Percentiles rank a stretch among this genome's conserved stretches.
phyloP scores from a whole-genome alignment of 2,888 invertebrate genomes.

The Clusia tigrina region DNA sequence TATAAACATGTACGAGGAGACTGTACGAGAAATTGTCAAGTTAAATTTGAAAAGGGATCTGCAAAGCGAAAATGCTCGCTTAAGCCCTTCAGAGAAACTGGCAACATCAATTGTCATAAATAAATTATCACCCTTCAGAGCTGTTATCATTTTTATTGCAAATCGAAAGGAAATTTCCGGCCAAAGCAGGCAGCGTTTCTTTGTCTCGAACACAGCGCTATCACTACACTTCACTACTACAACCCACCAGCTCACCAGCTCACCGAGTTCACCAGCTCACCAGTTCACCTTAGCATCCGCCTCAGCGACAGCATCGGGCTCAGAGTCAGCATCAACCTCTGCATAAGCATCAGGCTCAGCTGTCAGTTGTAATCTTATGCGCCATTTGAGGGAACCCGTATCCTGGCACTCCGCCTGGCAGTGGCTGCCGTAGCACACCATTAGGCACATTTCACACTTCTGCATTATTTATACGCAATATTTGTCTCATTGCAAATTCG shows the following conservation, averaged over 20 bases:
- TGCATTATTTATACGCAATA: slow-evolving; percentile 53
- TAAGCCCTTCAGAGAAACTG: too few relatives aligned
- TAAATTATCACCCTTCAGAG: not conserved
- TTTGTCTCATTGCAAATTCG: slow-evolving; percentile 39
- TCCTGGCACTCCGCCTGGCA: not conserved
- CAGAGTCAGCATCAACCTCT: too few relatives aligned
- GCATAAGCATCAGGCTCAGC: slow-evolving; percentile 44
- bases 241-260: too few relatives aligned
- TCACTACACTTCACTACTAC: too few relatives aligned
- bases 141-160: slow-evolving; percentile 7
- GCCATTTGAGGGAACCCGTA: slow-evolving; percentile 41
- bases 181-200: too few relatives aligned
- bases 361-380: slow-evolving; percentile 53
- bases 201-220: too few relatives aligned
- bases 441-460: slow-evolving; percentile 56
- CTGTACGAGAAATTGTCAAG: not conserved
- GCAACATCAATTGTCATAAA: too few relatives aligned
- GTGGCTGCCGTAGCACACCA: slow-evolving; percentile 46
- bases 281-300: not conserved
- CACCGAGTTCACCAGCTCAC: too few relatives aligned
- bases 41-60: not conserved
- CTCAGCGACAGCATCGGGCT: not conserved
- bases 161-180: not conserved
- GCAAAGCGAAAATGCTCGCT: too few relatives aligned
- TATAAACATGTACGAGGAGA: too few relatives aligned